phyloP scores from a whole-genome alignment of 2,113 vertebrate genomes.

The Trinectes maculatus region DNA sequence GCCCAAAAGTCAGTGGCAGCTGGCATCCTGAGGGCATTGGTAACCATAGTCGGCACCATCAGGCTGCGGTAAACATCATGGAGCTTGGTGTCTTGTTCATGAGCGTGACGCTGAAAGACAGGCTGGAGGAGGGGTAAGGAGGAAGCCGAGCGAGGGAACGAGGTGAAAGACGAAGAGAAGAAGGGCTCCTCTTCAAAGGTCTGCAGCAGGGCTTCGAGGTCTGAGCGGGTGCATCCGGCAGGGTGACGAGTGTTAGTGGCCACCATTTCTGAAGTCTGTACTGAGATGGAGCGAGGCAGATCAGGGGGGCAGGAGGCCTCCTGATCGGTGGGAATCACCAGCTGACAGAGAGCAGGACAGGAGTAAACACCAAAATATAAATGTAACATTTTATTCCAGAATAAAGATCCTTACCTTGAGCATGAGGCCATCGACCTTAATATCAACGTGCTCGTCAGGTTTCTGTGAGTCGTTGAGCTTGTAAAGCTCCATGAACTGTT shows the following conservation, averaged over 20 bases:
- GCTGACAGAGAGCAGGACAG: slow-evolving; percentile 67
- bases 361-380: fast-evolving
- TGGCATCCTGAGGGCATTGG: slow-evolving; percentile 87
- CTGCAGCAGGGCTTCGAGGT: slow-evolving; percentile 92
- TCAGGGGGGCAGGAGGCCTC: slow-evolving; percentile 87
- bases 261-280: slow-evolving; percentile 98
- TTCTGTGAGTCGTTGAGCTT: slow-evolving; percentile 94
- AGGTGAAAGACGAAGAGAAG: slow-evolving; percentile 86
- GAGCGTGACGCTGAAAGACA: slow-evolving; percentile 94
- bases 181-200: slow-evolving; percentile 92
- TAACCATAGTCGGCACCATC: slow-evolving; percentile 84
- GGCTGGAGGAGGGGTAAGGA: slow-evolving; percentile 89
- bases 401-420: slow-evolving; percentile 85
- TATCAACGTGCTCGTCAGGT: slow-evolving; percentile 95
- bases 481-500: slow-evolving; percentile 97
- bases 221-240: slow-evolving; percentile 90
- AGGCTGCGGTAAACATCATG: slow-evolving; percentile 93
- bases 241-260: slow-evolving; percentile 94
- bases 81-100: slow-evolving; percentile 94
- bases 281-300: slow-evolving; percentile 89
- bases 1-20: slow-evolving; percentile 94
- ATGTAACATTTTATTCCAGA: not conserved
- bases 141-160: slow-evolving; percentile 76
- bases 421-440: slow-evolving; percentile 96
- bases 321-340: slow-evolving; percentile 90